Conservation (phyloP, 2,797 vertebrate genomes). For the Poeciliopsis presidionis region DNA sequence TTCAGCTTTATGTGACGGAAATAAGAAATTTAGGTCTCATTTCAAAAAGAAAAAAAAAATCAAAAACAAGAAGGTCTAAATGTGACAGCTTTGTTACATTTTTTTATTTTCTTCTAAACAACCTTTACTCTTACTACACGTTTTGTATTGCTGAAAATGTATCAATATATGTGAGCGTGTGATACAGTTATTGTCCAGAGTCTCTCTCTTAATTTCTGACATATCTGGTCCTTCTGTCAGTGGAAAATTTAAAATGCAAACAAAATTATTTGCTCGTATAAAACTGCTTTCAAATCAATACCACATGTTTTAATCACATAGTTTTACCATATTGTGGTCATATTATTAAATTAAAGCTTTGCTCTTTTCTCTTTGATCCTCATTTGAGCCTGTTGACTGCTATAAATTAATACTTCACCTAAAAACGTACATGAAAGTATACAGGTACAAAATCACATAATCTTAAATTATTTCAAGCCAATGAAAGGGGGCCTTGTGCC, state of each 20-base stretch:
- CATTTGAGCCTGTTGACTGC: not conserved
- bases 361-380: not conserved
- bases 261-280: not conserved
- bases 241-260: not conserved
- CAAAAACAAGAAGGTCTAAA: not conserved
- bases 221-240: not conserved
- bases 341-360: not conserved
- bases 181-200: not conserved
- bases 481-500: not conserved
- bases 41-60: not conserved
- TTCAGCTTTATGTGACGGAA: not conserved
- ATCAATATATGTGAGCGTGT: not conserved
- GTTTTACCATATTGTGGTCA: not conserved
- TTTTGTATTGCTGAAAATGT: not conserved
- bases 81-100: not conserved
- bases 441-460: not conserved
- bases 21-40: not conserved
- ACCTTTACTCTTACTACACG: not conserved
- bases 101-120: not conserved
- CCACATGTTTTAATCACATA: too few species aligned
- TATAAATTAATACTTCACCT: not conserved
- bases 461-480: not conserved
- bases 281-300: not conserved
- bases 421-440: not conserved
- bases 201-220: not conserved